Evolutionary conservation across 2,888 invertebrate species (phyloP).

Genomic region (Sthenelais limicola): DNA sequence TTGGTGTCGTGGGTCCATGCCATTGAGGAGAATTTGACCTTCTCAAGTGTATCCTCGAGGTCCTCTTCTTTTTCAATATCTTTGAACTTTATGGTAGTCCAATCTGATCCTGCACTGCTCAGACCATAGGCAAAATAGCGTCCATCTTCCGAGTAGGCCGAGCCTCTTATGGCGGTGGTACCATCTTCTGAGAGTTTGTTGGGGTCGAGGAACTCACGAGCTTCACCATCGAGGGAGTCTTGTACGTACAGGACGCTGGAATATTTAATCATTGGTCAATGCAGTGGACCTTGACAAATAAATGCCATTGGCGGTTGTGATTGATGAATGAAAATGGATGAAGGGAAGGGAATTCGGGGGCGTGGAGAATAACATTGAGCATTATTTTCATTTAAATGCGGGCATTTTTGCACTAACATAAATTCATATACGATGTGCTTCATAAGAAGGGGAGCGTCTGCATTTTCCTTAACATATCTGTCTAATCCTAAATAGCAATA

Average conservation of each 20-base stretch:
- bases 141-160: slow-evolving; percentile 86
- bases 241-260: slow-evolving; percentile 91
- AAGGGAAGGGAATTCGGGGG: no score
- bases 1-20: slow-evolving; percentile 96
- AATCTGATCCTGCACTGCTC: slow-evolving; percentile 95
- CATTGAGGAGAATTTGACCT: slow-evolving; percentile 92
- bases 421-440: no score
- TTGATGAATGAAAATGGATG: no score
- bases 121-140: slow-evolving; percentile 91
- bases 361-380: no score
- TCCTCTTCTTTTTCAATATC: slow-evolving; percentile 79
- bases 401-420: no score
- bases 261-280: slow-evolving; percentile 40
- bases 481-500: no score
- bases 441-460: no score
- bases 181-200: slow-evolving; percentile 90
- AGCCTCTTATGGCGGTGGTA: slow-evolving; percentile 64
- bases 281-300: background rate
- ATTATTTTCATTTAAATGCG: no score
- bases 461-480: no score
- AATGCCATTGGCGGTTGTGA: no score
- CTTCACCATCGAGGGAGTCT: slow-evolving; percentile 82
- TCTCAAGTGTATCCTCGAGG: slow-evolving; percentile 89
- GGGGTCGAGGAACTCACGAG: slow-evolving; percentile 91
- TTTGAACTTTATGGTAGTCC: slow-evolving; percentile 84